Base-by-base conservation (phyloP, 2,797 vertebrate genomes). In the Enteromius fasciolatus region DNA sequence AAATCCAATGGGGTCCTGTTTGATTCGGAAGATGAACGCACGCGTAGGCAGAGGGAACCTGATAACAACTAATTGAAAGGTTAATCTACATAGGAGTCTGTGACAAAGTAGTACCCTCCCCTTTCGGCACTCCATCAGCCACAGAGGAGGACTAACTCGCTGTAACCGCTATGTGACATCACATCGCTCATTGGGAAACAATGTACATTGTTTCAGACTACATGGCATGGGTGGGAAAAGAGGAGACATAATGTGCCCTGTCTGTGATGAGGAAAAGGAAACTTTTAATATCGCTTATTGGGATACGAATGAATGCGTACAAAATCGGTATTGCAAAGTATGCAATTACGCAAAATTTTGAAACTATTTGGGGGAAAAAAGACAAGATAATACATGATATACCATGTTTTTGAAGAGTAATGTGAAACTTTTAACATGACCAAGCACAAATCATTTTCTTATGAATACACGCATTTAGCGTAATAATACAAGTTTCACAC, bases 31-130 rank as follows among this genome's bases (percentile, higher is more conserved):
- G 91, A 90, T 91, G 93, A 90, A 80, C 93, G 90, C 90, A 92
- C 93, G 91, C 93, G 91, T 93, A 95, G 90, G 94, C 94, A 93
- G 92, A 93, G 92, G 94, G 94, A 95, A 96, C 94, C 95, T 95
- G 96, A 96, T 96, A 96, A 96, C 94, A 95, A 96, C 96, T 96
- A 97, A 97, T 96, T 97, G 95, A 97, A 97, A 97, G 96, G 96
- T 97, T 97, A 97, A 97, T 97, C 95, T 96, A 95, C 95, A 96
- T 96, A 95, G 94, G 94, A 95, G 95, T 93, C 95, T 96, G 95
- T 97, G 95, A 96, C 96, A 97, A 95, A 96, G 94, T 95, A 95
- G 96, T 94, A 94, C 95, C 95, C 96, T 96, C 96, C 96, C 96
- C 87, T 87, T 84, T 87, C 89, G 85, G 81, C 86, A 80, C 84